A percentile compares a stretch with the other conserved stretches of the same genome.
These are phyloP conservation scores for Sebastes miniatus DNA, from an alignment of 2,797 vertebrate species.

Conservation along the genomic window DNA sequence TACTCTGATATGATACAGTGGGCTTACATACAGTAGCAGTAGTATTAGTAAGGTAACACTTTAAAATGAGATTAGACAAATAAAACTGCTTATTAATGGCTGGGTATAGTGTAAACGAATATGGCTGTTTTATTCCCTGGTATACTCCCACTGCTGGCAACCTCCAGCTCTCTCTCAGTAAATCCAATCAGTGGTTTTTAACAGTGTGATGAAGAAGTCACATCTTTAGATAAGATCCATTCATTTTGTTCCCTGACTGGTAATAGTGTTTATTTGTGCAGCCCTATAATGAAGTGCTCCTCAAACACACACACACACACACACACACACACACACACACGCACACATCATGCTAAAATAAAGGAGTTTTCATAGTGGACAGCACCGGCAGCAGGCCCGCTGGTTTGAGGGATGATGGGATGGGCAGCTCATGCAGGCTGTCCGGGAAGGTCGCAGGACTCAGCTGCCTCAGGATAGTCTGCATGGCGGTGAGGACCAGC, in stretches of 20 bases:
- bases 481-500: conserved; percentile 87
- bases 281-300: conserved; percentile 8
- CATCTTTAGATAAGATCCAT: background rate
- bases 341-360: background rate
- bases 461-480: conserved; percentile 84
- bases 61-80: conserved; percentile 14
- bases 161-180: background rate
- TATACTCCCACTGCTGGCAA: background rate
- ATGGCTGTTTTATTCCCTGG: conserved; percentile 37
- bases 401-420: no score
- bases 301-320: background rate
- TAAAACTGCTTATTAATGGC: background rate
- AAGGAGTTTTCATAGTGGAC: background rate
- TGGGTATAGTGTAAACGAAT: background rate
- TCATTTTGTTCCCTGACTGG: background rate
- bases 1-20: background rate
- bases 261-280: background rate
- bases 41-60: conserved; percentile 4
- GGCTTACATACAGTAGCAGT: conserved; percentile 3
- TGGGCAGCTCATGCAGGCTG: conserved; percentile 87
- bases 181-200: background rate
- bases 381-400: no score
- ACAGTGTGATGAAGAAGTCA: background rate
- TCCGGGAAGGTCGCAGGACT: conserved; percentile 83
- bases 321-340: background rate